Conservation (phyloP, 2,888 invertebrate species). For the Ochropleura plecta region DNA sequence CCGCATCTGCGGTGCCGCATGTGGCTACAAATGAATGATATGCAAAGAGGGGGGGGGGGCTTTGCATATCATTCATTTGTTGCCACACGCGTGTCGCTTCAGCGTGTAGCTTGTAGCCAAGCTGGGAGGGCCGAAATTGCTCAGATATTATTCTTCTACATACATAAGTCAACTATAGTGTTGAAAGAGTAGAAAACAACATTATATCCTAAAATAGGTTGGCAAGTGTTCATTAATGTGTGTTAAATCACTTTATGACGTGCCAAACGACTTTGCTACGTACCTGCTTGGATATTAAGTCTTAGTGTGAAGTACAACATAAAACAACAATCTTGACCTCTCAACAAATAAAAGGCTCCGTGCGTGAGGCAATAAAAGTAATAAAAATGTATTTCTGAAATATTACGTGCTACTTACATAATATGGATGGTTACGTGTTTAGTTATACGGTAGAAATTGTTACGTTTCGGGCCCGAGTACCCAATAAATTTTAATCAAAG, state of each 20-base stretch:
- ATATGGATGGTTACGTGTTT: background rate
- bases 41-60: too few relatives aligned
- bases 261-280: slow-evolving; percentile 47
- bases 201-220: slow-evolving; percentile 45
- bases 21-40: too few relatives aligned
- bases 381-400: slow-evolving; percentile 49
- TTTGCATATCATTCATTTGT: too few relatives aligned
- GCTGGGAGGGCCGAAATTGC: background rate
- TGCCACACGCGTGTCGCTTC: too few relatives aligned
- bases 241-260: slow-evolving; percentile 56
- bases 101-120: too few relatives aligned
- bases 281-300: slow-evolving; percentile 53
- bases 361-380: slow-evolving; percentile 51
- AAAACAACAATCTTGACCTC: slow-evolving; percentile 57
- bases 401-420: slow-evolving; percentile 26
- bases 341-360: slow-evolving; percentile 43
- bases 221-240: slow-evolving; percentile 57
- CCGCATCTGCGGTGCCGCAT: too few relatives aligned
- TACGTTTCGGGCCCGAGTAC: background rate
- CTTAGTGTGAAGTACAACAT: slow-evolving; percentile 42
- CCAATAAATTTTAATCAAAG: background rate
- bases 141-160: background rate
- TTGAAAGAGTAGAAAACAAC: slow-evolving; percentile 10
- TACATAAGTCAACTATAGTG: background rate
- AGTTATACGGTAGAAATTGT: background rate